A percentile compares a stretch with the other conserved stretches of the same genome.
Conservation (phyloP, 2,888 invertebrate genomes). For the Halictus ligatus region DNA sequence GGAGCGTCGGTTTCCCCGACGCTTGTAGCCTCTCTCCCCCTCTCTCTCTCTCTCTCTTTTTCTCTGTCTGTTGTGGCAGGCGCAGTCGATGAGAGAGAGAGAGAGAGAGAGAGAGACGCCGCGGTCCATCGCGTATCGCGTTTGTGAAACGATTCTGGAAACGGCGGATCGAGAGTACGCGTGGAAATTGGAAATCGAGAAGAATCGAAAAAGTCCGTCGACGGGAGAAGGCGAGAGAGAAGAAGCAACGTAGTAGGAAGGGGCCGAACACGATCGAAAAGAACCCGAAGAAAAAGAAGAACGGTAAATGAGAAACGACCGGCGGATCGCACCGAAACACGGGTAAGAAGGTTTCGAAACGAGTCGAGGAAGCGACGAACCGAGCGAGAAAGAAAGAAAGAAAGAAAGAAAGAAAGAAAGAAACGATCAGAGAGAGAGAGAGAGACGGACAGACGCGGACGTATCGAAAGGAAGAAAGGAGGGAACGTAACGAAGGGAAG, state of each 20-base stretch:
- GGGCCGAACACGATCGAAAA: neutral
- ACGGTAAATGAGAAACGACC: slow-evolving; percentile 51
- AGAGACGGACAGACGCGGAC: slow-evolving; percentile 20
- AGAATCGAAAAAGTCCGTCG: neutral
- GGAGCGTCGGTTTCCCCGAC: slow-evolving; percentile 58
- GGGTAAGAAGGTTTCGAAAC: slow-evolving; percentile 51
- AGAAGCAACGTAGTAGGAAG: neutral
- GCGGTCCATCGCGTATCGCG: neutral
- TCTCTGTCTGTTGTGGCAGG: slow-evolving; percentile 21
- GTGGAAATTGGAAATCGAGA: neutral
- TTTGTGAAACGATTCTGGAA: neutral
- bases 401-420: slow-evolving; percentile 37
- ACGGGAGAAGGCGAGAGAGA: neutral
- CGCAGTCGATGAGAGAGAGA: neutral
- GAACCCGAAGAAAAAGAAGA: slow-evolving; percentile 7
- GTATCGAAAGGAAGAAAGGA: slow-evolving; percentile 33
- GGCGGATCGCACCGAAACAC: slow-evolving; percentile 36
- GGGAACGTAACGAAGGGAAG: slow-evolving; percentile 37
- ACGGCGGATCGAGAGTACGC: neutral
- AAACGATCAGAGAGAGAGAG: slow-evolving; percentile 27
- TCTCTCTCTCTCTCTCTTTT: too few species aligned
- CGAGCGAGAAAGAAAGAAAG: neutral
- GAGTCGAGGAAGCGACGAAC: slow-evolving; percentile 25
- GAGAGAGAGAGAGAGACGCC: too few species aligned
- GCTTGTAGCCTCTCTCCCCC: neutral